These are phyloP conservation scores for Drosophila planitibia DNA, from an alignment of 2,888 invertebrate species.

Conservation along the genomic window DNA sequence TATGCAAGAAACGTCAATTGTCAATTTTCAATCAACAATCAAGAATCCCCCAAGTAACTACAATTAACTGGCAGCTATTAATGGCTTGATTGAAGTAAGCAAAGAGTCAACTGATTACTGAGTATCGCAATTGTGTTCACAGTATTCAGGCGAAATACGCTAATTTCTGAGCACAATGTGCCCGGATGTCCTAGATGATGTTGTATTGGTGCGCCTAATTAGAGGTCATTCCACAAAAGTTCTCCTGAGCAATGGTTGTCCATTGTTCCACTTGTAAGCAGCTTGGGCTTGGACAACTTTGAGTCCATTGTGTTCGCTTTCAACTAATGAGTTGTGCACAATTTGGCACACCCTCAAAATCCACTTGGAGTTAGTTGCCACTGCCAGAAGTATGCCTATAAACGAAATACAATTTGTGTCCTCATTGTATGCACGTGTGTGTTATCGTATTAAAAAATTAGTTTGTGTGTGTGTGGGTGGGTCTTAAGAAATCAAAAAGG, in stretches of 20 bases:
- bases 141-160: not conserved
- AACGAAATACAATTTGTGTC: constrained; percentile 34
- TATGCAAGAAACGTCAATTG: not conserved
- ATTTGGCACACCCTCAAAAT: constrained; percentile 21
- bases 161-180: constrained; percentile 19
- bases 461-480: constrained; percentile 36
- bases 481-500: constrained; percentile 71
- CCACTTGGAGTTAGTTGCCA: constrained; percentile 11
- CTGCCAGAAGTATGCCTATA: constrained; percentile 11
- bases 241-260: not conserved
- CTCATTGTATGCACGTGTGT: constrained; percentile 18
- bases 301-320: constrained; percentile 53
- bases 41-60: not conserved
- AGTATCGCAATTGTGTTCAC: constrained; percentile 1
- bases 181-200: constrained; percentile 52
- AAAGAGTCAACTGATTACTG: constrained; percentile 9
- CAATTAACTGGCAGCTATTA: not conserved
- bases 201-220: constrained; percentile 58
- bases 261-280: constrained; percentile 49
- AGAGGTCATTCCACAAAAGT: constrained; percentile 39
- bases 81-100: not conserved
- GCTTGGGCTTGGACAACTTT: constrained; percentile 7
- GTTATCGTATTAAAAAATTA: constrained; percentile 71
- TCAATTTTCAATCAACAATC: not conserved
- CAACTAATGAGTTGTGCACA: constrained; percentile 69